Percentiles rank a stretch among this genome's conserved stretches.
Evolutionary conservation across 2,113 vertebrate genomes (phyloP).

Genomic region (Zosterops pallidus): DNA sequence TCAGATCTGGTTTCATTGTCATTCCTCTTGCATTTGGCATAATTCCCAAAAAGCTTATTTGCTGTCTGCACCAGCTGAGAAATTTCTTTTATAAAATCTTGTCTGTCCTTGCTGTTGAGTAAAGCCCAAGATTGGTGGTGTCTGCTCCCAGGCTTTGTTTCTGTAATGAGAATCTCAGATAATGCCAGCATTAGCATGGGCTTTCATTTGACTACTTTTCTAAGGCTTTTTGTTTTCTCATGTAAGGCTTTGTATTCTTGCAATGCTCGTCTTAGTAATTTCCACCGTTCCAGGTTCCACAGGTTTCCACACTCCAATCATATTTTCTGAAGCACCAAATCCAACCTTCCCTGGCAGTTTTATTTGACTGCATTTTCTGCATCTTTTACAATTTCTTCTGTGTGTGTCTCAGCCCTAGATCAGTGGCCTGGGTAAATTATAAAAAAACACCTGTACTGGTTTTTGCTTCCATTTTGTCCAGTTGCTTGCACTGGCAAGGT

Average conservation of each 20-base stretch:
- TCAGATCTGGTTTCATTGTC: neutral
- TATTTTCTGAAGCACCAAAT: neutral
- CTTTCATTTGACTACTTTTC: neutral
- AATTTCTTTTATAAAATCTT: neutral
- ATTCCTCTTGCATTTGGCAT: slow-evolving; percentile 11
- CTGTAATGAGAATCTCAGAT: neutral
- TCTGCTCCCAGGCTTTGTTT: neutral
- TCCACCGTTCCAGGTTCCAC: neutral
- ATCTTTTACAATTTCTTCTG: neutral
- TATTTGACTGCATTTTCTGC: neutral
- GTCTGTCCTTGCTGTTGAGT: neutral
- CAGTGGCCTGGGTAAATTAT: neutral
- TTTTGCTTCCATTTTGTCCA: neutral
- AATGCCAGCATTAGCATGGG: neutral
- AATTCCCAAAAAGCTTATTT: slow-evolving; percentile 17
- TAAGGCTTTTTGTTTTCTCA: neutral
- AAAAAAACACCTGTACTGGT: neutral
- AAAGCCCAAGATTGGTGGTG: neutral
- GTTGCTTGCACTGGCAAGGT: neutral
- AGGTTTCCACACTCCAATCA: neutral
- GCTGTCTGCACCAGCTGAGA: neutral
- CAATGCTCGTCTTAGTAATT: neutral
- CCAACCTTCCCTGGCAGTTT: neutral
- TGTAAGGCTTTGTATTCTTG: neutral
- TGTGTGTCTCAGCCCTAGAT: neutral